phyloP scores from a whole-genome alignment of 2,797 vertebrate species.

The Manis javanica region DNA sequence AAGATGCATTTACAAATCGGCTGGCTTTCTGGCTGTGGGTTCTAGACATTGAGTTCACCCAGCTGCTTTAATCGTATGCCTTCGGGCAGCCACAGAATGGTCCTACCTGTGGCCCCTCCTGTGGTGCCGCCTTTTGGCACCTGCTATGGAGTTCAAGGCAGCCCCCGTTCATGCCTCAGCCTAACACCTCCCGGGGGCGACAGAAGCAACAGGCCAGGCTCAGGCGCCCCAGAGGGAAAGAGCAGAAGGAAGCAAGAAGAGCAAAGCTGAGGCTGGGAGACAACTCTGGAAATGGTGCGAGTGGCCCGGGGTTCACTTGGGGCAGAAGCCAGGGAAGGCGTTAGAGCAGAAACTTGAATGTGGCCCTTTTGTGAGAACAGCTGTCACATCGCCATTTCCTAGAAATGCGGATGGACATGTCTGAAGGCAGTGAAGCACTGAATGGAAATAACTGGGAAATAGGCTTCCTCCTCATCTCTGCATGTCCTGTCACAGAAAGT shows the following conservation, averaged over 20 bases:
- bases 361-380: background rate
- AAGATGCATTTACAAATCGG: background rate
- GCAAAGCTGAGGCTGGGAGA: background rate
- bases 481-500: background rate
- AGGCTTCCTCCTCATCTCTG: background rate
- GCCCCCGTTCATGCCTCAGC: background rate
- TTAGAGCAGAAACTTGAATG: background rate
- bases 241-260: background rate
- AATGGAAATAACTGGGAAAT: background rate
- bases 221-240: background rate
- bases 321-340: conserved; percentile 13
- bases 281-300: conserved; percentile 7
- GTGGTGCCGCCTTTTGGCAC: background rate
- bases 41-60: background rate
- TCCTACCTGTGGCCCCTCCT: background rate
- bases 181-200: background rate
- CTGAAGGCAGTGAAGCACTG: background rate
- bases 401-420: background rate
- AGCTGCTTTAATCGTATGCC: background rate
- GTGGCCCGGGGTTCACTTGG: background rate
- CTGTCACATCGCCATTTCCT: background rate
- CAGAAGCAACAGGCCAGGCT: background rate
- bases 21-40: background rate
- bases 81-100: background rate
- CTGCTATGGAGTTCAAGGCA: background rate